phyloP scores from a whole-genome alignment of 1,140 invertebrate genomes.

The Macrobrachium rosenbergii region DNA sequence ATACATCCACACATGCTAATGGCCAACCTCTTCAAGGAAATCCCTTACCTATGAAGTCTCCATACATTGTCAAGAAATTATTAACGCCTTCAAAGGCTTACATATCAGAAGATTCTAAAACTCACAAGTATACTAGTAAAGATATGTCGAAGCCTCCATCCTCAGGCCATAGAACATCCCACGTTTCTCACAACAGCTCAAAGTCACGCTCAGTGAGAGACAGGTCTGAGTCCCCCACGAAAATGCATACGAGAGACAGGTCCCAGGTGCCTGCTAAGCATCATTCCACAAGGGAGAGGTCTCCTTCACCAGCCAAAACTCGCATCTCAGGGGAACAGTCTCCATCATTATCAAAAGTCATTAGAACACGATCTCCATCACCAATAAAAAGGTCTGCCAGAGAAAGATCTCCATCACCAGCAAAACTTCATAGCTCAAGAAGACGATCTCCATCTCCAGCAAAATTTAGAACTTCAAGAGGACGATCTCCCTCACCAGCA shows the following conservation, averaged over 20 bases:
- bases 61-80: slow-evolving; percentile 64
- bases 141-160: slow-evolving; percentile 33
- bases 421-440: neutral
- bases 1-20: neutral
- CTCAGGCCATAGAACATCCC: slow-evolving; percentile 18
- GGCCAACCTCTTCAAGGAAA: slow-evolving; percentile 16
- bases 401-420: slow-evolving; percentile 13
- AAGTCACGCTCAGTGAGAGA: slow-evolving; percentile 7
- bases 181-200: neutral
- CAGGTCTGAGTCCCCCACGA: neutral
- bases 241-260: neutral
- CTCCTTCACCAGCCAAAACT: too few species aligned
- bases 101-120: slow-evolving; percentile 2
- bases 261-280: too few species aligned
- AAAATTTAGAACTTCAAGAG: too few species aligned
- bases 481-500: neutral
- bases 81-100: slow-evolving; percentile 21
- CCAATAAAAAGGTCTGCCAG: too few species aligned
- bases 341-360: too few species aligned
- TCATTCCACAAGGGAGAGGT: too few species aligned
- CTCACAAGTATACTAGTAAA: slow-evolving; percentile 20
- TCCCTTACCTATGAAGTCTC: slow-evolving; percentile 53
- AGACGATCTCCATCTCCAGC: neutral
- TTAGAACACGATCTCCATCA: too few species aligned
- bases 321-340: too few species aligned